These are phyloP conservation scores for Apaloderma vittatum DNA, from an alignment of 2,113 vertebrate genomes.

Conservation along the genomic window DNA sequence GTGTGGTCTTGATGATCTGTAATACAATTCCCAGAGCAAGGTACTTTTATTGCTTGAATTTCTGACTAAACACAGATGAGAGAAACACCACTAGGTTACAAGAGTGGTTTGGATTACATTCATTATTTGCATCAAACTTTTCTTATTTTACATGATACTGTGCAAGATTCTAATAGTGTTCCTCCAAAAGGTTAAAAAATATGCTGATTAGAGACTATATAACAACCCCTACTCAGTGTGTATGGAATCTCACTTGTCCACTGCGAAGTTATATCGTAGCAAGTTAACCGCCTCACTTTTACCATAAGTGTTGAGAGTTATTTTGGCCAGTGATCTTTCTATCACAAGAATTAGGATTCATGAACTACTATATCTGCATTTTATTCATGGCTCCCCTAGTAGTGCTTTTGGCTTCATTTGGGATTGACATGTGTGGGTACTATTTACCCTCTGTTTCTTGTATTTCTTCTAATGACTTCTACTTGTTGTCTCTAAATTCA, in stretches of 20 bases:
- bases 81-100: background rate
- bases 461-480: background rate
- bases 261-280: background rate
- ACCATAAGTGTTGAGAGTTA: background rate
- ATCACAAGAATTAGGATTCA: background rate
- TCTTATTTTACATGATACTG: background rate
- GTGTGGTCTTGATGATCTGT: background rate
- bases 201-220: background rate
- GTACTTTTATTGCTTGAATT: background rate
- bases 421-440: background rate
- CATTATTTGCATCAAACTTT: background rate
- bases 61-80: background rate
- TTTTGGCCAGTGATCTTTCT: background rate
- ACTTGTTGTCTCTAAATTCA: background rate
- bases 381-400: background rate
- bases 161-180: background rate
- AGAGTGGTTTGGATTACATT: background rate
- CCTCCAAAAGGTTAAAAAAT: background rate
- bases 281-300: background rate
- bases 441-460: background rate
- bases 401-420: background rate
- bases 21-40: background rate
- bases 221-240: background rate
- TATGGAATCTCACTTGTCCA: background rate
- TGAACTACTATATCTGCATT: background rate